phyloP scores from a whole-genome alignment of 2,888 invertebrate genomes.

The Cerceris rybyensis region DNA sequence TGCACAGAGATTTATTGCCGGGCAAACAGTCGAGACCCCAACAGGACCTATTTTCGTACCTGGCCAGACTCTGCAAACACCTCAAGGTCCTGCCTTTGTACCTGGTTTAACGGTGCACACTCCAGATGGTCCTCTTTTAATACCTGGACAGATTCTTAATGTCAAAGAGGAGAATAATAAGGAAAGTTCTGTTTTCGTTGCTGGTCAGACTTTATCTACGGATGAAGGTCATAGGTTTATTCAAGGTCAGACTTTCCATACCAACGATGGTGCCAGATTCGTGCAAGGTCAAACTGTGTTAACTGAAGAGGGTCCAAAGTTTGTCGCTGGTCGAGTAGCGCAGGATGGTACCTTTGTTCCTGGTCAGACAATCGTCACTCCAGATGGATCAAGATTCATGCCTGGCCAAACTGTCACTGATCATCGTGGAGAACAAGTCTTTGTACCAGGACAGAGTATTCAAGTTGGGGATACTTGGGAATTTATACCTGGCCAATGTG shows the following conservation, averaged over 20 bases:
- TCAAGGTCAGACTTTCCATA: constrained; percentile 86
- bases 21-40: constrained; percentile 88
- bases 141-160: constrained; percentile 88
- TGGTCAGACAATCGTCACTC: constrained; percentile 76
- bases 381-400: constrained; percentile 83
- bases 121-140: constrained; percentile 86
- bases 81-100: constrained; percentile 87
- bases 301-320: constrained; percentile 85
- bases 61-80: constrained; percentile 88
- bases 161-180: constrained; percentile 83
- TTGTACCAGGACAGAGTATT: constrained; percentile 86
- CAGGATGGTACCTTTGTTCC: constrained; percentile 80
- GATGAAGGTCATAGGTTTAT: constrained; percentile 83
- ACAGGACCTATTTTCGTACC: constrained; percentile 88
- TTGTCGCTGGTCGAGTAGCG: constrained; percentile 85
- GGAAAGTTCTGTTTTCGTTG: constrained; percentile 85
- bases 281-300: constrained; percentile 86
- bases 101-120: constrained; percentile 89
- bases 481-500: constrained; percentile 86
- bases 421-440: constrained; percentile 84
- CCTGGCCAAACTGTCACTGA: constrained; percentile 86
- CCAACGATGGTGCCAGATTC: constrained; percentile 84
- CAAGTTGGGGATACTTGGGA: constrained; percentile 84
- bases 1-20: constrained; percentile 87
- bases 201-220: constrained; percentile 87